A percentile compares a stretch with the other conserved stretches of the same genome.
Conservation (phyloP, 2,797 vertebrate species). For the Eulemur albifrons region DNA sequence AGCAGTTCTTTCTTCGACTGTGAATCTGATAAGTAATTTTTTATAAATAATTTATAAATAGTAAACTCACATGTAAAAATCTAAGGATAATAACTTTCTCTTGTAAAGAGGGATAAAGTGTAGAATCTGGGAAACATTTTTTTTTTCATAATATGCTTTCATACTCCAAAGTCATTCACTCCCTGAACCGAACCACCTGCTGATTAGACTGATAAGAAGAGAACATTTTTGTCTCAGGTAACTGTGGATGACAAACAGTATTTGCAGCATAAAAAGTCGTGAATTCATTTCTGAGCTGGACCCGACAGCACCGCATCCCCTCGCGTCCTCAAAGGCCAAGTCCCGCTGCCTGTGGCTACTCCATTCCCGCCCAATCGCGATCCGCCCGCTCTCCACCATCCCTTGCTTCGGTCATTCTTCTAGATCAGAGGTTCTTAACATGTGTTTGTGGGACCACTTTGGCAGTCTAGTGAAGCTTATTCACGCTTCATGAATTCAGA, state of each 20-base stretch:
- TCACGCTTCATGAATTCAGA: not conserved
- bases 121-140: not conserved
- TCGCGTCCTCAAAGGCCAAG: not conserved
- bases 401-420: not conserved
- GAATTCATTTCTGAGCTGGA: not conserved
- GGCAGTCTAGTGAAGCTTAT: not conserved
- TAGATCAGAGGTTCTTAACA: not conserved
- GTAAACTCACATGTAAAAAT: not conserved
- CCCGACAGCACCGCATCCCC: not conserved
- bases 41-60: not conserved
- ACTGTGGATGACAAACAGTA: not conserved
- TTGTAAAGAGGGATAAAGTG: not conserved
- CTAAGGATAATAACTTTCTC: slow-evolving; percentile 32
- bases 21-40: not conserved
- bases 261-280: not conserved
- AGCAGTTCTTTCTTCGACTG: not conserved
- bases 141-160: slow-evolving; percentile 47
- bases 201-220: slow-evolving; percentile 65
- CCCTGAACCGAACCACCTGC: slow-evolving; percentile 68
- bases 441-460: not conserved
- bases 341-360: not conserved
- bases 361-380: too few relatives aligned
- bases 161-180: slow-evolving; percentile 60
- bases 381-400: not conserved
- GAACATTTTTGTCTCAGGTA: slow-evolving; percentile 34